Evolutionary conservation across 2,113 vertebrate genomes (phyloP).

Genomic region (Panthera uncia): DNA sequence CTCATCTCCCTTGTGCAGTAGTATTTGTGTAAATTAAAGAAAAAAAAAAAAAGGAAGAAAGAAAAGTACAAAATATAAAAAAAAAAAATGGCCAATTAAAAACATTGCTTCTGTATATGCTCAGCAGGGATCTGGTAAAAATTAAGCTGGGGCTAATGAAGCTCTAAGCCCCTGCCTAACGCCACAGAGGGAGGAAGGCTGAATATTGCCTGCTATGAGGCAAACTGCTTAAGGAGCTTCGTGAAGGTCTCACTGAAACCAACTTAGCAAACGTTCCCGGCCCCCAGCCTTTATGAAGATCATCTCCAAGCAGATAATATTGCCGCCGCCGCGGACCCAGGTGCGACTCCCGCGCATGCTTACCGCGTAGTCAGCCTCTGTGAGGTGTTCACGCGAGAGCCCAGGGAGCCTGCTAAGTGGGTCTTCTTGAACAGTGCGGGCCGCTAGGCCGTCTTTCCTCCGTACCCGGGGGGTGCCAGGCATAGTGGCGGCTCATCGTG

Average conservation of each 20-base stretch:
- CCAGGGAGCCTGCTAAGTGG: background rate
- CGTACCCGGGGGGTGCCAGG: constrained; percentile 30
- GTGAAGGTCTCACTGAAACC: constrained; percentile 71
- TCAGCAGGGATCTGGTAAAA: constrained; percentile 75
- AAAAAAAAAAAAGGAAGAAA: background rate
- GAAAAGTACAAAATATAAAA: constrained; percentile 68
- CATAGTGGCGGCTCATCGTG: constrained; percentile 21
- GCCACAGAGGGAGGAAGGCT: constrained; percentile 74
- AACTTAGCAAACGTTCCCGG: constrained; percentile 10
- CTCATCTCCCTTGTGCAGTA: constrained; percentile 35
- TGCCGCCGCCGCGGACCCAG: background rate
- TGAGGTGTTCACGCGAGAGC: background rate
- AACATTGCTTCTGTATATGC: constrained; percentile 69
- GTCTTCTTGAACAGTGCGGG: constrained; percentile 48
- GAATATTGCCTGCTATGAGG: constrained; percentile 72
- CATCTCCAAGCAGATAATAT: constrained; percentile 27
- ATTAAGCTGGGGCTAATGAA: constrained; percentile 76
- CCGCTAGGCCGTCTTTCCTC: background rate
- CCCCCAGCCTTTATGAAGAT: constrained; percentile 63
- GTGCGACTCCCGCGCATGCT: constrained; percentile 29
- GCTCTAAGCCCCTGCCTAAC: constrained; percentile 53
- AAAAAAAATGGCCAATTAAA: constrained; percentile 74
- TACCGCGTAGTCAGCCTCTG: background rate
- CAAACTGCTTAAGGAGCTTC: constrained; percentile 69
- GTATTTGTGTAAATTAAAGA: constrained; percentile 38